Conservation (phyloP, 2,113 vertebrate genomes). For the Copsychus sechellarum region DNA sequence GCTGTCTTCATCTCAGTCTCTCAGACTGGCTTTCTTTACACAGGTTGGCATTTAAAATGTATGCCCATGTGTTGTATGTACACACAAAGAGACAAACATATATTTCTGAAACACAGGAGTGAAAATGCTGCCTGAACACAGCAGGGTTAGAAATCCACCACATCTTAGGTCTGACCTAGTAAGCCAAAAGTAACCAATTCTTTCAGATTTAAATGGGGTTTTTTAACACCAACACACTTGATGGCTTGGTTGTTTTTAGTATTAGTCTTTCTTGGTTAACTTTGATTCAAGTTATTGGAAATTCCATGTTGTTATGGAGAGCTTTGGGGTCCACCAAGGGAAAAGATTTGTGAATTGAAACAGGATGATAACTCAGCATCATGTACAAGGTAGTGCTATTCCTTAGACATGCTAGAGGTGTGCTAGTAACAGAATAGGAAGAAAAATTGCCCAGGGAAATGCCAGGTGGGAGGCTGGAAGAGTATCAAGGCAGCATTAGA, state of each 20-base stretch:
- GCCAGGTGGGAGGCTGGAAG: background rate
- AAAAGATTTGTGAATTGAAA: background rate
- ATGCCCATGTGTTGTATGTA: too few relatives aligned
- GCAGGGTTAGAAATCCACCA: background rate
- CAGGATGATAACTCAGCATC: background rate
- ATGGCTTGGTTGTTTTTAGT: background rate
- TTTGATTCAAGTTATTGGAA: background rate
- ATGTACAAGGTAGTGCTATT: background rate
- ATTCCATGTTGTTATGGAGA: background rate
- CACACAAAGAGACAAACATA: background rate
- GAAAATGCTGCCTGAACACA: background rate
- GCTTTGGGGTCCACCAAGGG: background rate
- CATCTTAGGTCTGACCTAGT: background rate
- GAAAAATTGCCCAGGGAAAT: background rate
- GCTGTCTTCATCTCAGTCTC: background rate
- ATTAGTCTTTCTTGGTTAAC: background rate
- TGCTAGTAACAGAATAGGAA: background rate
- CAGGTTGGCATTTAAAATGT: background rate
- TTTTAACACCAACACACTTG: background rate
- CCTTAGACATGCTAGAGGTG: background rate
- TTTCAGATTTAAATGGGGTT: accelerated
- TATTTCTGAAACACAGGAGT: background rate
- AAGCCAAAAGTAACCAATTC: background rate
- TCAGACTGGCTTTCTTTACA: background rate
- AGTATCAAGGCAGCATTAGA: background rate